Conservation (phyloP, 1,140 invertebrate genomes). For the Globodera rostochiensis region DNA sequence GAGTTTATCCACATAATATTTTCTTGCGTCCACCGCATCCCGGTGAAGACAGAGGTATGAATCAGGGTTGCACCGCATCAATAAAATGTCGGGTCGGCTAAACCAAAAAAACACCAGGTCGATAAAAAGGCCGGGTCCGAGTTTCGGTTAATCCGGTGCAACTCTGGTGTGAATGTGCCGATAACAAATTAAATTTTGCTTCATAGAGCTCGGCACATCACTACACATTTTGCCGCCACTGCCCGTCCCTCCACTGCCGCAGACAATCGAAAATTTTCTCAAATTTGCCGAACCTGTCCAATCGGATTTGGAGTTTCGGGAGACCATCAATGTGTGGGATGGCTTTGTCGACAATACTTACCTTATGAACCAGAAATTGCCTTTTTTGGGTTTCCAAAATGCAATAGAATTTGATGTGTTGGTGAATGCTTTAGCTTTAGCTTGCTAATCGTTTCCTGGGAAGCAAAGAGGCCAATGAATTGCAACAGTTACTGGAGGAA, state of each 20-base stretch:
- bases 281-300: conserved; percentile 49
- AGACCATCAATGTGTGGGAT: conserved; percentile 26
- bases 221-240: conserved; percentile 17
- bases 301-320: conserved; percentile 34
- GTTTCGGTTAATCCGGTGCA: too few relatives aligned
- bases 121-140: too few relatives aligned
- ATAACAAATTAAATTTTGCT: not conserved
- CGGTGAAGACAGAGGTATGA: too few relatives aligned
- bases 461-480: conserved; percentile 42
- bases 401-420: not conserved
- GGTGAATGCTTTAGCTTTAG: conserved; percentile 9
- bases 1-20: too few relatives aligned
- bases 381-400: not conserved
- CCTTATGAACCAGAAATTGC: not conserved
- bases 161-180: not conserved
- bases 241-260: conserved; percentile 36
- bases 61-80: too few relatives aligned
- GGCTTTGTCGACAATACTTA: too few relatives aligned
- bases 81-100: too few relatives aligned
- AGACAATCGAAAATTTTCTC: conserved; percentile 49
- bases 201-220: not conserved
- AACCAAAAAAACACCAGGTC: too few relatives aligned
- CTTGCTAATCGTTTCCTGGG: conserved; percentile 49
- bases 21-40: too few relatives aligned
- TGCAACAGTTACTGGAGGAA: conserved; percentile 51